Evolutionary conservation across 1,140 invertebrate genomes (phyloP), one percentile per base, ranked within the genome.

Genomic region (Drosophila hydei): DNA sequence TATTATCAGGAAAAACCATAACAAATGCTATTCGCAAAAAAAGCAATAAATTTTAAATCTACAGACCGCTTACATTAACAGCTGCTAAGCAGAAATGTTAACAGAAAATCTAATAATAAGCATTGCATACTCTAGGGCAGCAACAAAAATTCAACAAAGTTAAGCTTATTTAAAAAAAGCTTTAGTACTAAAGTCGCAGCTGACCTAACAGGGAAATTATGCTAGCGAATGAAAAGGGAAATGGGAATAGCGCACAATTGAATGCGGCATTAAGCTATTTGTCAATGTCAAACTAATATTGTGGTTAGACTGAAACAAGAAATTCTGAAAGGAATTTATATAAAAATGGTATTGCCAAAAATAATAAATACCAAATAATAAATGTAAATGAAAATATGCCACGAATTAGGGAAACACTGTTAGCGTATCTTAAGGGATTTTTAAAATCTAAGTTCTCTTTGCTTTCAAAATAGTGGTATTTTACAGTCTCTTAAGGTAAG

Each of bases 121-220:
- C 21, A 30, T 59, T 59, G 69, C 61, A 72, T 64, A 71, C 68
- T 64, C 19, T 7, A 4, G 16, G 52, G 68, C 51, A 11, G 25
- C 12, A 30, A 19, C 0, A 40, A 18, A 70, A 62, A 52, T 11
- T 11, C n/a, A 19, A 18, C 14, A 33, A 55, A 58, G 61, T 27
- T 33, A 33, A 33, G 16, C 61, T 33, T 43, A 21, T n/a, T 54
- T 18, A 36, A 11, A 27, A 54, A 54, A 54, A 54, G 40, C 50
- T 62, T 38, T 56, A 61, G 16, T 18, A 59, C 40, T 47, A 21
- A 23, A 25, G 18, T 18, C 38, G 4, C 14, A 47, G 40, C 18
- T 47, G 33, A 48, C 48, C 27, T 38, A 61, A 38, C 16, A 16
- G 11, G 21, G 48, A 42, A 52, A 60, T 68, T 61, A 45, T 47